phyloP scores from a whole-genome alignment of 2,113 vertebrate genomes.

The Silurus asotus region DNA sequence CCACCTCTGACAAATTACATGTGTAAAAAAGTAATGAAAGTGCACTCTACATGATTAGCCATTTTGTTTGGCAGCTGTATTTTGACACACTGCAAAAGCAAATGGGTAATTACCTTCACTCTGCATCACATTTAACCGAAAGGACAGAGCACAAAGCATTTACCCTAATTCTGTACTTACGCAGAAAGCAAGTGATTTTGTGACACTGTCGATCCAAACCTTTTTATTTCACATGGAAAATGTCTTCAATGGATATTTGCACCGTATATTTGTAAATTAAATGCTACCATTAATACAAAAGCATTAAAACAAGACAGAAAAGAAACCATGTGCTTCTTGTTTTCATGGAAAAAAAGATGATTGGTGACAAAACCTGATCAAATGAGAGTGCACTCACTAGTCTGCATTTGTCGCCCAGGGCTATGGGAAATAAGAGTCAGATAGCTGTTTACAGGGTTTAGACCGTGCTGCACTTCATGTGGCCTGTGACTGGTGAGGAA shows the following conservation, averaged over 20 bases:
- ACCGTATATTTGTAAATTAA: background rate
- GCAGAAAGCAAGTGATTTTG: conserved; percentile 17
- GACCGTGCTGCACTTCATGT: conserved; percentile 25
- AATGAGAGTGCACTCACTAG: conserved; percentile 40
- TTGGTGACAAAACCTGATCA: conserved; percentile 32
- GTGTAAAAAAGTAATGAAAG: conserved; percentile 63
- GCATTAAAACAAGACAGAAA: background rate
- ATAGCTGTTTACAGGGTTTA: conserved; percentile 42
- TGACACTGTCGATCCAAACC: background rate
- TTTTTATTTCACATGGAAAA: background rate
- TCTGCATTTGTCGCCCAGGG: conserved; percentile 20
- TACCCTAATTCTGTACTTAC: conserved; percentile 23
- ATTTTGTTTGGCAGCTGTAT: conserved; percentile 76
- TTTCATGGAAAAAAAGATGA: conserved; percentile 21
- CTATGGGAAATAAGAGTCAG: conserved; percentile 34
- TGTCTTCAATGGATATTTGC: background rate
- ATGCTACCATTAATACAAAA: background rate
- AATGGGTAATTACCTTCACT: conserved; percentile 62
- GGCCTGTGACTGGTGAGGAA: conserved; percentile 26
- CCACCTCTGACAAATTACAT: conserved; percentile 71
- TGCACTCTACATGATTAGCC: conserved; percentile 72
- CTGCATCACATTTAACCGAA: conserved; percentile 30
- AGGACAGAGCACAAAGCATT: conserved; percentile 38
- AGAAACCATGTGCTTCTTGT: background rate
- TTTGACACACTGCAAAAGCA: conserved; percentile 69